Conservation (phyloP, 2,113 vertebrate species). For the Polypterus senegalus region DNA sequence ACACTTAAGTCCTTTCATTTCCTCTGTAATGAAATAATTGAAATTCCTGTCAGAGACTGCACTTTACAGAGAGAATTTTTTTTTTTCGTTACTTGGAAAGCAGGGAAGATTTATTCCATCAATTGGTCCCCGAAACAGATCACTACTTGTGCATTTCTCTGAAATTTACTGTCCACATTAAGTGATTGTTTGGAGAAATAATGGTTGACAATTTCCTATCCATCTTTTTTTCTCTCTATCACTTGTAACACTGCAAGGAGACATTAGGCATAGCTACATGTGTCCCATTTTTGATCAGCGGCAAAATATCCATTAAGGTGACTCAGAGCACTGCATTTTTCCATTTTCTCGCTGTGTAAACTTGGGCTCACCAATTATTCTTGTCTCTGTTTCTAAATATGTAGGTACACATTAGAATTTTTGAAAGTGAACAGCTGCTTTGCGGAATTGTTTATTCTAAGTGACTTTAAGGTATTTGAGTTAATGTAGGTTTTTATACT, state of each 20-base stretch:
- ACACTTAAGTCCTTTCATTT: constrained; percentile 99
- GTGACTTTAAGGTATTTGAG: too few relatives aligned
- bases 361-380: constrained; percentile 61
- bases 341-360: constrained; percentile 68
- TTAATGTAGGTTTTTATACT: background rate
- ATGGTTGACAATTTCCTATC: constrained; percentile 60
- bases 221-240: constrained; percentile 26
- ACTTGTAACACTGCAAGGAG: constrained; percentile 57
- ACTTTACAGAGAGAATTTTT: constrained; percentile 61
- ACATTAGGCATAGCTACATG: constrained; percentile 56
- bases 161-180: constrained; percentile 80
- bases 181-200: constrained; percentile 91
- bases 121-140: constrained; percentile 70
- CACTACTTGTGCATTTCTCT: constrained; percentile 70
- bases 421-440: too few relatives aligned
- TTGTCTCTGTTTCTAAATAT: constrained; percentile 65
- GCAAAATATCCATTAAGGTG: constrained; percentile 57
- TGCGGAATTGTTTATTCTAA: too few relatives aligned
- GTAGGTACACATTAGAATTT: constrained; percentile 52
- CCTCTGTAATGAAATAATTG: constrained; percentile 98
- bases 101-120: constrained; percentile 61
- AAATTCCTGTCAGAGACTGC: constrained; percentile 99
- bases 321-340: constrained; percentile 60
- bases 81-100: constrained; percentile 52
- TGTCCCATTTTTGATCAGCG: constrained; percentile 47